Percentiles rank a stretch among this genome's conserved stretches.
These are phyloP conservation scores for Aethina tumida DNA, from an alignment of 1,140 invertebrate species.

Conservation along the genomic window DNA sequence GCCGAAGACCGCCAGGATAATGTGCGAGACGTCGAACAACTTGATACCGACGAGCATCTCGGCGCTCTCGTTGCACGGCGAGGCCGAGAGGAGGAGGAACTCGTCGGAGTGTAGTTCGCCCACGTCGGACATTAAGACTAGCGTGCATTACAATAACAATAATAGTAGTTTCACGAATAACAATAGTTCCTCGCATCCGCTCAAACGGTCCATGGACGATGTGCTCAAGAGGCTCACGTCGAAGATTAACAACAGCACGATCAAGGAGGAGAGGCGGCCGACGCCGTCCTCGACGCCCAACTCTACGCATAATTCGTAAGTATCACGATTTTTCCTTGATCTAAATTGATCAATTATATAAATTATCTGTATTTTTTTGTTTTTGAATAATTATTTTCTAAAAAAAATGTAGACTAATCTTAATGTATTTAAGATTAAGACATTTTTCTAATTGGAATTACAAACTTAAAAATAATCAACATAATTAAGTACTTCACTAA, in stretches of 20 bases:
- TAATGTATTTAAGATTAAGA: no score
- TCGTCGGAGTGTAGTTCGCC: slow-evolving; percentile 62
- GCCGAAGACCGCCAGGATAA: slow-evolving; percentile 30
- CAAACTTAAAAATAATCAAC: no score
- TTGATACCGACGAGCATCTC: slow-evolving; percentile 19
- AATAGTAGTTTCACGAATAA: slow-evolving; percentile 41
- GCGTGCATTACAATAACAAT: slow-evolving; percentile 41
- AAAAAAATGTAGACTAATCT: no score
- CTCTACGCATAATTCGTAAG: slow-evolving; percentile 32
- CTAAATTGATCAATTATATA: no score
- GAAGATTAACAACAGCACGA: slow-evolving; percentile 62
- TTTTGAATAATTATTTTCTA: no score
- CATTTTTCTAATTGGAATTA: no score
- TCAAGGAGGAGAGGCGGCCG: slow-evolving; percentile 53
- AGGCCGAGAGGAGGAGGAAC: slow-evolving; percentile 41
- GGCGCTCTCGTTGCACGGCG: slow-evolving; percentile 41
- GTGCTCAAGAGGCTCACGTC: slow-evolving; percentile 73
- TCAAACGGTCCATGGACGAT: slow-evolving; percentile 73
- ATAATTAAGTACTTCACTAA: no score
- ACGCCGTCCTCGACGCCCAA: slow-evolving; percentile 51
- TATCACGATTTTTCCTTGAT: slow-evolving; percentile 9
- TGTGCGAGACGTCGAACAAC: slow-evolving; percentile 22
- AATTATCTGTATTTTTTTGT: no score
- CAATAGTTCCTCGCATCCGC: slow-evolving; percentile 39
- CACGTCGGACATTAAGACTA: slow-evolving; percentile 47